A percentile compares a stretch with the other conserved stretches of the same genome.
These are phyloP conservation scores for Epicauta chinensis DNA, from an alignment of 1,140 invertebrate species.

Conservation along the genomic window DNA sequence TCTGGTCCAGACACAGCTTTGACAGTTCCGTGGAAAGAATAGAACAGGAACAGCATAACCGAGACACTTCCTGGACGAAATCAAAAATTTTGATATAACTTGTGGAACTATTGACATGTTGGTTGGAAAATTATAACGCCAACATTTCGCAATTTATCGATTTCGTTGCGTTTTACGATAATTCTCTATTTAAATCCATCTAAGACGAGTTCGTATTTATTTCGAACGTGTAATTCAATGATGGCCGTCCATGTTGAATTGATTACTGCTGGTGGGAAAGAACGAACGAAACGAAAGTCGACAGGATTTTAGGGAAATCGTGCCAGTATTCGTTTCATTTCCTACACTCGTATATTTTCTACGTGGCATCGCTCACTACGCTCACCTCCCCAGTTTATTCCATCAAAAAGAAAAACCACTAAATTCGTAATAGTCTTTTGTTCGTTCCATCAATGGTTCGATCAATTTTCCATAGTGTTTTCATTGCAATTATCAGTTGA, in stretches of 20 bases:
- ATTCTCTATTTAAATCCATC: background rate
- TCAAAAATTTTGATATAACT: no score
- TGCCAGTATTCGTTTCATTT: conserved; percentile 8
- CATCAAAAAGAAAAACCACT: conserved; percentile 3
- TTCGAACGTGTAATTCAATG: conserved; percentile 3
- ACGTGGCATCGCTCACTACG: background rate
- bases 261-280: background rate
- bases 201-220: conserved; percentile 5
- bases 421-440: no score
- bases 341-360: conserved; percentile 2
- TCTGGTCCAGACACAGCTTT: no score
- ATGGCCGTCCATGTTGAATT: conserved; percentile 5
- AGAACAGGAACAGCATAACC: no score
- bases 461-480: no score
- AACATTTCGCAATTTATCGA: background rate
- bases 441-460: no score
- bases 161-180: background rate
- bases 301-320: conserved; percentile 6
- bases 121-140: no score
- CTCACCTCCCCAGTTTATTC: background rate
- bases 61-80: no score
- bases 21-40: no score
- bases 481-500: no score
- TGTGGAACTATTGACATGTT: no score
- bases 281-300: background rate